Conservation (phyloP, 2,113 vertebrate species). For the Proteles cristata region DNA sequence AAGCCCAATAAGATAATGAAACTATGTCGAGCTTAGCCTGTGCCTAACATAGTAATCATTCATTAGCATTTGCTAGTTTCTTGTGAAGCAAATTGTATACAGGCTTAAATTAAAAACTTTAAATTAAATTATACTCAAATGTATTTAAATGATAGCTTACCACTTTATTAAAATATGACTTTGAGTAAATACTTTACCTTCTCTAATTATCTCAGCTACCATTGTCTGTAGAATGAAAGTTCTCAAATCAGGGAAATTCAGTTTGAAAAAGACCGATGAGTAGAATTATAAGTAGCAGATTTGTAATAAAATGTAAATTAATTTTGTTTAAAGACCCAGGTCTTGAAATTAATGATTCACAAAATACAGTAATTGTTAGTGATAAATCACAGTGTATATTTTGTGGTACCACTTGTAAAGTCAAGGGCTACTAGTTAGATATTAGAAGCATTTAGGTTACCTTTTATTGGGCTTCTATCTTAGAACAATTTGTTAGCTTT, state of each 20-base stretch:
- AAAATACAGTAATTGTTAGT: not conserved
- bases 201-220: not conserved
- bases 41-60: not conserved
- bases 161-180: slow-evolving; percentile 38
- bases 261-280: not conserved
- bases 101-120: slow-evolving; percentile 21
- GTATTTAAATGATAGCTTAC: slow-evolving; percentile 2
- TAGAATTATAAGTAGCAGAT: slow-evolving; percentile 33
- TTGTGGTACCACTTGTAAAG: not conserved
- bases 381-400: slow-evolving; percentile 8
- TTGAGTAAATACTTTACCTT: slow-evolving; percentile 16
- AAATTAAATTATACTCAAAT: slow-evolving; percentile 52
- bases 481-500: not conserved
- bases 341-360: slow-evolving; percentile 24
- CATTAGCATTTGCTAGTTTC: slow-evolving; percentile 18
- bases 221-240: not conserved
- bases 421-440: not conserved
- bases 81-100: not conserved
- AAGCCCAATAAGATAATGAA: slow-evolving; percentile 50
- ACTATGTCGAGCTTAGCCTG: not conserved
- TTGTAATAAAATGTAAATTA: slow-evolving; percentile 7
- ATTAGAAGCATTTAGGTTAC: not conserved
- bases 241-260: not conserved
- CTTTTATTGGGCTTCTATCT: not conserved
- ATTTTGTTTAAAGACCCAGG: slow-evolving; percentile 8